phyloP scores from a whole-genome alignment of 2,888 invertebrate genomes.

The Acanthopleura granulata region DNA sequence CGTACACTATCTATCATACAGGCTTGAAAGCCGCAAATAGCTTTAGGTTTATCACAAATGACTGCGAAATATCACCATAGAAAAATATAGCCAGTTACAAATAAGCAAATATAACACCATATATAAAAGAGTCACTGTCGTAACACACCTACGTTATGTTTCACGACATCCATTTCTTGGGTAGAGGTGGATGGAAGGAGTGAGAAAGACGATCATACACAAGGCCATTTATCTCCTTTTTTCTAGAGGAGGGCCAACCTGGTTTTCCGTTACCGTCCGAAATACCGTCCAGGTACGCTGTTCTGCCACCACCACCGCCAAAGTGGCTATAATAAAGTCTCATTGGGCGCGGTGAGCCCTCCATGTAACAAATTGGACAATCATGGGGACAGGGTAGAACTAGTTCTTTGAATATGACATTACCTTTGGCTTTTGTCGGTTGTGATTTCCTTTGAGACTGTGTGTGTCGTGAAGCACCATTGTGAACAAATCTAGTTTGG shows the following conservation, averaged over 20 bases:
- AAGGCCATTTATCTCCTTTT: constrained; percentile 3
- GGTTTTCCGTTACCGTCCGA: not conserved
- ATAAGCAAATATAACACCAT: too few species aligned
- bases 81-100: too few species aligned
- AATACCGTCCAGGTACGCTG: constrained; percentile 2
- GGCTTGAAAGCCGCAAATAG: too few species aligned
- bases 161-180: constrained; percentile 1
- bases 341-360: not conserved
- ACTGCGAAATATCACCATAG: too few species aligned
- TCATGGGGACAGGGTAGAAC: not conserved
- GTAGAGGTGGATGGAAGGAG: constrained; percentile 15
- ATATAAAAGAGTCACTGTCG: too few species aligned
- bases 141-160: too few species aligned
- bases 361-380: not conserved
- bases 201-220: constrained; percentile 6
- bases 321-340: not conserved
- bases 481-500: too few species aligned
- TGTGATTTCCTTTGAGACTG: too few species aligned
- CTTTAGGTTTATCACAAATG: too few species aligned
- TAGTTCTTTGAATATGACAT: not conserved
- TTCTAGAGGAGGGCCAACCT: not conserved
- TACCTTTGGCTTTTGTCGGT: not conserved
- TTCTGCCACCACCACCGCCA: not conserved
- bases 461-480: too few species aligned
- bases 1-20: too few species aligned